These are phyloP conservation scores for Acanthosepion lycidas DNA, from an alignment of 2,888 invertebrate genomes.

Conservation along the genomic window DNA sequence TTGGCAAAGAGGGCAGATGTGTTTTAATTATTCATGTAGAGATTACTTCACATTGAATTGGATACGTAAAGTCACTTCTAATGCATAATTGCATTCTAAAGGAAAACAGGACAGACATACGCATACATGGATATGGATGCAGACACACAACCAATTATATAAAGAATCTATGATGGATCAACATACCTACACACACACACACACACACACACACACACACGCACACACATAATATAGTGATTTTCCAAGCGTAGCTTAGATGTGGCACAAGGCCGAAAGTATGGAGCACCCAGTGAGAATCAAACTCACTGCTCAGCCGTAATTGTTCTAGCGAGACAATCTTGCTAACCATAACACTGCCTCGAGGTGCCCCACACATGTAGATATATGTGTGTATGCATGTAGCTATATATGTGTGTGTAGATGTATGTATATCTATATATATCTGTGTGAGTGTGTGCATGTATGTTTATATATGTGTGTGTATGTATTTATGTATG, in stretches of 20 bases:
- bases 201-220: neutral
- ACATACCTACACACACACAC: neutral
- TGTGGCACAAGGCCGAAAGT: no score
- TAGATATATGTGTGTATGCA: neutral
- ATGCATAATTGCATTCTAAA: neutral
- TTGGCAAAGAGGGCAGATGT: neutral
- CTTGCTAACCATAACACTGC: no score
- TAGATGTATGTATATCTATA: no score
- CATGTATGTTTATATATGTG: neutral
- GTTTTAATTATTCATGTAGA: slow-evolving; percentile 23
- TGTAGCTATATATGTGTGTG: no score
- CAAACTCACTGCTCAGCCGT: no score
- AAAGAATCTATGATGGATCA: no score
- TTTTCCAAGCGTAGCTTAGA: no score
- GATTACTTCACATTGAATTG: neutral
- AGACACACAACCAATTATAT: neutral
- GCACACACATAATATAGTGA: neutral
- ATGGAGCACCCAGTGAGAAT: no score
- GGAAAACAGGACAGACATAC: neutral
- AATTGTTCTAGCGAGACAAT: no score
- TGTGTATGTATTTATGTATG: no score
- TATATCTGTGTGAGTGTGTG: neutral
- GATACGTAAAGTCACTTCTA: slow-evolving; percentile 33
- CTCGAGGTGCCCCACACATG: no score
- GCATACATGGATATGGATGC: neutral